phyloP scores from a whole-genome alignment of 2,797 vertebrate species.

The Mycteria americana region DNA sequence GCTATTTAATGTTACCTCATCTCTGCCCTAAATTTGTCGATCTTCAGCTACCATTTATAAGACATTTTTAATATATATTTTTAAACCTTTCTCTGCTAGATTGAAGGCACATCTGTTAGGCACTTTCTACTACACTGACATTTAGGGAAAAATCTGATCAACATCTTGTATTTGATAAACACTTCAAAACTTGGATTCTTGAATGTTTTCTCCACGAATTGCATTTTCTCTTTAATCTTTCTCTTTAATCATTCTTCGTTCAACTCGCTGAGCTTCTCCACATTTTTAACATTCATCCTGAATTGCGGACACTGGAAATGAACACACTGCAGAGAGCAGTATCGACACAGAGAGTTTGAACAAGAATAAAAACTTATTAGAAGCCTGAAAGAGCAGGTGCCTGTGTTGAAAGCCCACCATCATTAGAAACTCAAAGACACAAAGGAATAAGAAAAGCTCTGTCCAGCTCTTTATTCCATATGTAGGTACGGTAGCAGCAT shows the following conservation, averaged over 20 bases:
- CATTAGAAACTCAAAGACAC: not conserved
- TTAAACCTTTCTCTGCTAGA: not conserved
- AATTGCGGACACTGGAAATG: not conserved
- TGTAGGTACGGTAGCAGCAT: not conserved
- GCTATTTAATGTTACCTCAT: not conserved
- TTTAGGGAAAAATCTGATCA: not conserved
- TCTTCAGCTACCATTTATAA: not conserved
- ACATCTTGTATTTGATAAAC: not conserved
- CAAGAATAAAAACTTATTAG: not conserved
- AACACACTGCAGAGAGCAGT: not conserved
- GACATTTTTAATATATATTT: not conserved
- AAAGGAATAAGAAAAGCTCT: not conserved
- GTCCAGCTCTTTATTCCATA: not conserved
- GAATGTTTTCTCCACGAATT: not conserved
- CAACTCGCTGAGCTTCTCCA: not conserved
- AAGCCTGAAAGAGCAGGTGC: not conserved
- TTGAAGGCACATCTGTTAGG: not conserved
- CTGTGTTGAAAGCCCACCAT: not conserved
- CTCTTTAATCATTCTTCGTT: not conserved
- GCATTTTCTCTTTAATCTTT: not conserved
- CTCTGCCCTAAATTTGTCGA: not conserved
- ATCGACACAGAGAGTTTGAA: not conserved
- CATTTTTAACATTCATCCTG: not conserved
- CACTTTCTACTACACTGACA: not conserved
- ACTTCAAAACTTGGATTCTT: not conserved